Conservation (phyloP, 2,113 vertebrate species). For the Nannobrachium achirus region DNA sequence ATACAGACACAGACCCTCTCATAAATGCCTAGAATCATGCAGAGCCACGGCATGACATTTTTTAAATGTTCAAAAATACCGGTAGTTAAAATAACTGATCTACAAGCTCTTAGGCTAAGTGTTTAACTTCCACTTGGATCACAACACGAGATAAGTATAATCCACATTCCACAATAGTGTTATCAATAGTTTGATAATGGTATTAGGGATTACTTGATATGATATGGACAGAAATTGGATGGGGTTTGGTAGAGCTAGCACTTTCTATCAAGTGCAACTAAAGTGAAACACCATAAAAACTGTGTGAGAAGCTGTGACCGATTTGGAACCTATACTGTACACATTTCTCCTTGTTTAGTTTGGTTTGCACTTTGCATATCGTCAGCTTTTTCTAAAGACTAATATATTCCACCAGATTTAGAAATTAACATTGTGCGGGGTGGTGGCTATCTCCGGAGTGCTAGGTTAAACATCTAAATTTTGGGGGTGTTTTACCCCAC, state of each 20-base stretch:
- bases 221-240: background rate
- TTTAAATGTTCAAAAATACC: no score
- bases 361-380: background rate
- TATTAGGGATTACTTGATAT: no score
- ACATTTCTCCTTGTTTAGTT: background rate
- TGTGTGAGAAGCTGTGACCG: background rate
- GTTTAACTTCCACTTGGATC: no score
- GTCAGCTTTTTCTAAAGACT: constrained; percentile 5
- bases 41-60: no score
- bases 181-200: no score
- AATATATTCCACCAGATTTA: background rate
- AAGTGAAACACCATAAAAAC: background rate
- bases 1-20: no score
- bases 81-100: no score
- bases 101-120: no score
- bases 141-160: no score
- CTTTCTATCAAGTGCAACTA: background rate
- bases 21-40: no score
- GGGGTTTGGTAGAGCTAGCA: no score
- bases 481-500: constrained; percentile 34
- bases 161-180: no score
- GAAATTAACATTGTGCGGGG: constrained; percentile 16
- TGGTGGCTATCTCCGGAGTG: constrained; percentile 21
- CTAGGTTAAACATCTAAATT: constrained; percentile 44
- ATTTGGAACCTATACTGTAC: background rate